Evolutionary conservation across 2,797 vertebrate species (phyloP).

Genomic region (Hypotaenidia okinawae): DNA sequence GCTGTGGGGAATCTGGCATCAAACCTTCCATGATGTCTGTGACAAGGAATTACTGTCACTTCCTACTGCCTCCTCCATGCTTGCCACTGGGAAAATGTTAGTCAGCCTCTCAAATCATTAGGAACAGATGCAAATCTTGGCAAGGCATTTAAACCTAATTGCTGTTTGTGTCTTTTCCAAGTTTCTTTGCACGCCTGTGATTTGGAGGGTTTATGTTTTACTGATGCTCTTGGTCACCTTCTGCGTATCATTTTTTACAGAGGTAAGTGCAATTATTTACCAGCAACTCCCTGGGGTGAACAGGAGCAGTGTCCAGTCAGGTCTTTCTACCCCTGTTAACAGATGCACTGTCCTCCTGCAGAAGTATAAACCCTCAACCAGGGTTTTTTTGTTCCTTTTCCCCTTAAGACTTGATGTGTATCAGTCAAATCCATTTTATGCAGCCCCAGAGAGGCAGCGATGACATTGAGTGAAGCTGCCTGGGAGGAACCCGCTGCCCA

Average conservation of each 20-base stretch:
- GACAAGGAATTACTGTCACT: background rate
- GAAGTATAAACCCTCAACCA: background rate
- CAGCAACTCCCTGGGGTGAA: background rate
- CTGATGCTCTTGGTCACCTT: constrained; percentile 62
- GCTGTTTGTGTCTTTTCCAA: constrained; percentile 3
- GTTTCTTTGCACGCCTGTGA: constrained; percentile 72
- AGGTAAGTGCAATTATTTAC: constrained; percentile 62
- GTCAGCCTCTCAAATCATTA: background rate
- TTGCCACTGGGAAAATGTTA: background rate
- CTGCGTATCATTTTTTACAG: constrained; percentile 65
- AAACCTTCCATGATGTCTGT: background rate
- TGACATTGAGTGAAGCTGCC: too few relatives aligned
- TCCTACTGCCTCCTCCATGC: background rate
- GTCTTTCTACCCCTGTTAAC: background rate
- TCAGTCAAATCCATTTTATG: background rate
- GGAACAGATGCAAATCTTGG: background rate
- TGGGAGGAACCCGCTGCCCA: too few relatives aligned
- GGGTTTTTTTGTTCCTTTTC: background rate
- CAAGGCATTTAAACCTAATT: background rate
- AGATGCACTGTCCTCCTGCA: background rate
- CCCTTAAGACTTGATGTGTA: background rate
- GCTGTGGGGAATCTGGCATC: background rate
- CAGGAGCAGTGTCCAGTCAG: background rate
- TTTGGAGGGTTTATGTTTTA: constrained; percentile 73
- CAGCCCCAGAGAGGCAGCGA: background rate